Percentiles rank a stretch among this genome's conserved stretches.
These are phyloP conservation scores for Periparus ater DNA, from an alignment of 2,797 vertebrate species.

Conservation along the genomic window DNA sequence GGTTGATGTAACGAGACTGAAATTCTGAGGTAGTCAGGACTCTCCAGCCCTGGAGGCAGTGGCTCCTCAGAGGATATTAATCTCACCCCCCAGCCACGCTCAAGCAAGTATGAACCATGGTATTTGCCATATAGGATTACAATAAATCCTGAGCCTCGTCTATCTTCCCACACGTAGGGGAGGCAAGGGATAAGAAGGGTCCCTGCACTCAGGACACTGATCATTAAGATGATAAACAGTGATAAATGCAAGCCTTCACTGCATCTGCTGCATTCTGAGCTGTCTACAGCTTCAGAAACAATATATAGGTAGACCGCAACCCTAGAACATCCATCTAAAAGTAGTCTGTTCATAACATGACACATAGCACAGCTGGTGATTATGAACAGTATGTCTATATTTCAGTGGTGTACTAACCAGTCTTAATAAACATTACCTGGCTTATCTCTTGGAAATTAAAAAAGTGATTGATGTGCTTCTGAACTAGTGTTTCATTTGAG, in stretches of 20 bases:
- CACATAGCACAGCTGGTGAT: background rate
- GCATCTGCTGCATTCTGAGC: background rate
- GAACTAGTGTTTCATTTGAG: slow-evolving; percentile 70
- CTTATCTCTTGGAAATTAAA: slow-evolving; percentile 52
- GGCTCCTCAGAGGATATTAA: background rate
- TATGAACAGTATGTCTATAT: background rate
- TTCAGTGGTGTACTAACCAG: background rate
- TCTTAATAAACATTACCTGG: slow-evolving; percentile 20
- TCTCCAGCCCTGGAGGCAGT: fast-evolving
- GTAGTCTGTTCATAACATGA: background rate
- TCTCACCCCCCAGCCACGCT: background rate
- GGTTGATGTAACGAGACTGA: fast-evolving
- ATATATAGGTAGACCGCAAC: background rate
- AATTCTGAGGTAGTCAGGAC: background rate
- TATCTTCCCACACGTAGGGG: background rate
- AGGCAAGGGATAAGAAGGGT: background rate
- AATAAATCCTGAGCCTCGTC: background rate
- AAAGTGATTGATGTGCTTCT: slow-evolving; percentile 47
- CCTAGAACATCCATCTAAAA: background rate
- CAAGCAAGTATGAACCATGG: background rate
- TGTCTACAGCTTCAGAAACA: background rate
- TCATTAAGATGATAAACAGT: background rate
- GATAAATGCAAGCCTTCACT: background rate
- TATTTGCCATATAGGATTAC: background rate
- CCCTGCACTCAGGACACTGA: background rate